Evolutionary conservation across 2,797 vertebrate genomes (phyloP).

Genomic region (Gallirallus australis): DNA sequence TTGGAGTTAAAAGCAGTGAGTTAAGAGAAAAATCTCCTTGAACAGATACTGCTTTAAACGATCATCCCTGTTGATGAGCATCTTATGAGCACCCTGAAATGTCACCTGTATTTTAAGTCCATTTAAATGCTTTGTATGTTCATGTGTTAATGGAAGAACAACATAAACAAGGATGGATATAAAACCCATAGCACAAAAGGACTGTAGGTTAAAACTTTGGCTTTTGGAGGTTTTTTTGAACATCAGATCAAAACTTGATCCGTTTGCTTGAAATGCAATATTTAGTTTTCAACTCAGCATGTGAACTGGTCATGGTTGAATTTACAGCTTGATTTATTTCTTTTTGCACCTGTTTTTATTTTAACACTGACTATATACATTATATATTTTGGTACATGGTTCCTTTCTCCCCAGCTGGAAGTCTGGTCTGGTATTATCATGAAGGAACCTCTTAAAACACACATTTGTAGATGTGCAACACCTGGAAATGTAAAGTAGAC

Average conservation of each 20-base stretch:
- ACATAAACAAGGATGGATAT: not conserved
- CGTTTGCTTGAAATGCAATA: slow-evolving; percentile 36
- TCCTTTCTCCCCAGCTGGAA: slow-evolving; percentile 37
- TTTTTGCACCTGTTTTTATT: slow-evolving; percentile 63
- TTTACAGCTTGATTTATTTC: slow-evolving; percentile 49
- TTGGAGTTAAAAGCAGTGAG: not conserved
- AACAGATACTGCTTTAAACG: not conserved
- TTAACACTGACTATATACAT: not conserved
- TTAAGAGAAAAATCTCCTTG: not conserved
- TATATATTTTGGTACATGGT: not conserved
- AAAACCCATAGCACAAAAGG: not conserved
- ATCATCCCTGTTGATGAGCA: not conserved
- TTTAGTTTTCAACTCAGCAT: slow-evolving; percentile 44
- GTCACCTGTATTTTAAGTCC: not conserved
- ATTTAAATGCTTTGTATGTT: not conserved
- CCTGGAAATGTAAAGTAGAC: not conserved
- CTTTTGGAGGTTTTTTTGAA: not conserved
- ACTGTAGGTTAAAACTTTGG: slow-evolving; percentile 18
- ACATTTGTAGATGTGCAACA: not conserved
- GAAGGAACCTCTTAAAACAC: not conserved
- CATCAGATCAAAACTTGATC: slow-evolving; percentile 12
- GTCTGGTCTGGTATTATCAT: not conserved
- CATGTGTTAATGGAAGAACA: slow-evolving; percentile 1
- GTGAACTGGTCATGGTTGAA: slow-evolving; percentile 53
- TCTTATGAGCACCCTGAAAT: not conserved